Conservation (phyloP, 2,888 invertebrate species). For the Synergus gifuensis region DNA sequence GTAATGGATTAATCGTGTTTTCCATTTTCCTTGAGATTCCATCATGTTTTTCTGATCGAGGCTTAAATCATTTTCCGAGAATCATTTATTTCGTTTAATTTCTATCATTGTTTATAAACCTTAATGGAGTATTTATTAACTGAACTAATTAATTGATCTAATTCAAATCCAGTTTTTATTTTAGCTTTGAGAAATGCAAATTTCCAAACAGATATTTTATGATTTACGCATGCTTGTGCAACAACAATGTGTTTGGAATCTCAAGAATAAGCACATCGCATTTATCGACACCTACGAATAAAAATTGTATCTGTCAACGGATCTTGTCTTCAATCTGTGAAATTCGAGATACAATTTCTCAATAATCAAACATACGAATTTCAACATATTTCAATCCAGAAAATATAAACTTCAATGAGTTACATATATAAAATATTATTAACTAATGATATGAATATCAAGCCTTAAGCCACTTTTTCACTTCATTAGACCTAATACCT, state of each 20-base stretch:
- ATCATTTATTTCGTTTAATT: background rate
- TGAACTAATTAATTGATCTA: background rate
- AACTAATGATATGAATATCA: background rate
- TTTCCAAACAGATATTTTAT: background rate
- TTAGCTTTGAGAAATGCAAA: background rate
- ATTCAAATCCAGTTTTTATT: background rate
- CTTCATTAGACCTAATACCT: background rate
- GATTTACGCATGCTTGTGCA: background rate
- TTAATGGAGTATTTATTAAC: background rate
- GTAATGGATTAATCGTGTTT: constrained; percentile 1
- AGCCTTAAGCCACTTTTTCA: background rate
- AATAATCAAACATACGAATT: background rate
- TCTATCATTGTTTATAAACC: background rate
- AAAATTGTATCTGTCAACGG: background rate
- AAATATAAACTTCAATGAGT: background rate
- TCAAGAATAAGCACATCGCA: background rate
- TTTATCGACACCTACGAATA: background rate
- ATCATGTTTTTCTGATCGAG: background rate
- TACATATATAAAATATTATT: background rate
- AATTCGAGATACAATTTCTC: background rate
- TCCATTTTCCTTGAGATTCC: background rate
- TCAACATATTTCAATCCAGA: background rate
- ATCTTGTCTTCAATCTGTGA: background rate
- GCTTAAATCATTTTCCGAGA: background rate
- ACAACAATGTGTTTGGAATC: background rate